Evolutionary conservation across 2,113 vertebrate species (phyloP).

Genomic region (Cynoglossus semilaevis): DNA sequence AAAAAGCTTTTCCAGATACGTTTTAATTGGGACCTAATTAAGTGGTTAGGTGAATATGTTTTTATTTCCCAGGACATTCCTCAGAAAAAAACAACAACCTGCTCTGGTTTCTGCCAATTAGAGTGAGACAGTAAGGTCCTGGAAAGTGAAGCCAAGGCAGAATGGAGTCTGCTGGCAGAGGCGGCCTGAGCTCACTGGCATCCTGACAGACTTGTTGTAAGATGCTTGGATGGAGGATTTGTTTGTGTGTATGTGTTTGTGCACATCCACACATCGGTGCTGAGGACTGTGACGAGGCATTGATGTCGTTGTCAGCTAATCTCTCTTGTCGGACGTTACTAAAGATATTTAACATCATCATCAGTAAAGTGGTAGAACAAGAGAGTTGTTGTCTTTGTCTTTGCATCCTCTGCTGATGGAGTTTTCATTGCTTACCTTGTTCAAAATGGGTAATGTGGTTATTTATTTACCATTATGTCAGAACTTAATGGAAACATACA

Average conservation of each 20-base stretch:
- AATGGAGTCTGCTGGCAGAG: conserved; percentile 64
- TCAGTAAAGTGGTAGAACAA: conserved; percentile 44
- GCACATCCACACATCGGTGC: conserved; percentile 15
- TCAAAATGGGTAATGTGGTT: too few species aligned
- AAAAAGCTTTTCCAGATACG: conserved; percentile 3
- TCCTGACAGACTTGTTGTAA: conserved; percentile 50
- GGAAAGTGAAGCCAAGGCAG: conserved; percentile 60
- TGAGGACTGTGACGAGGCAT: conserved; percentile 40
- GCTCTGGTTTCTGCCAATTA: conserved; percentile 75
- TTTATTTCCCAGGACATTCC: conserved; percentile 58
- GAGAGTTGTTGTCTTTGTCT: conserved; percentile 61
- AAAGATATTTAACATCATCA: conserved; percentile 57
- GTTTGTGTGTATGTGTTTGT: conserved; percentile 25
- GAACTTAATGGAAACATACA: too few species aligned
- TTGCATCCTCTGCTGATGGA: conserved; percentile 38
- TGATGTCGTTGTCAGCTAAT: conserved; percentile 65
- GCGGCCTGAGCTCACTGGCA: conserved; percentile 63
- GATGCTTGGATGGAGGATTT: conserved; percentile 19
- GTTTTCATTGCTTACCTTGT: conserved; percentile 49
- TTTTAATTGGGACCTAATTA: conserved; percentile 32
- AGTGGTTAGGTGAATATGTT: conserved; percentile 40
- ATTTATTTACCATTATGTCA: too few species aligned
- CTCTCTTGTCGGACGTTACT: conserved; percentile 64
- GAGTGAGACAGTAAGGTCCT: conserved; percentile 68
- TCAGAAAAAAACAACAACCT: conserved; percentile 44